Evolutionary conservation across 2,797 vertebrate genomes (phyloP).

Genomic region (Phalanger gymnotis): DNA sequence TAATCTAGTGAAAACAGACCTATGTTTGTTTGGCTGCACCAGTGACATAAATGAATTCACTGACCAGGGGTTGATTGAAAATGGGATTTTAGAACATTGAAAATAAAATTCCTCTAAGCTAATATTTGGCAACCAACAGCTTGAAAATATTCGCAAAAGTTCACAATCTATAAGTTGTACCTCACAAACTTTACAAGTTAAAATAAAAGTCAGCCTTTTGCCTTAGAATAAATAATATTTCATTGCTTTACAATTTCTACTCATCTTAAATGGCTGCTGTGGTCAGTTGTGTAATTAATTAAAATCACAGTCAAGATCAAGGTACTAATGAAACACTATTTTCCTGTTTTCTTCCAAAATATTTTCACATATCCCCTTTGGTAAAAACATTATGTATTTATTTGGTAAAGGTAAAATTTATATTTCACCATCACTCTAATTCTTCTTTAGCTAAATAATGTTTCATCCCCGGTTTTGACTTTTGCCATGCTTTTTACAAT

Average conservation of each 20-base stretch:
- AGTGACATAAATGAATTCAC: conserved; percentile 36
- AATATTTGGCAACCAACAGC: conserved; percentile 37
- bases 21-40: conserved; percentile 14
- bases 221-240: not conserved
- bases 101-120: conserved; percentile 59
- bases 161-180: conserved; percentile 14
- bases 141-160: conserved; percentile 50
- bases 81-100: conserved; percentile 42
- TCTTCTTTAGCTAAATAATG: conserved; percentile 36
- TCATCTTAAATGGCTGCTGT: conserved; percentile 21
- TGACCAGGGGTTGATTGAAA: conserved; percentile 15
- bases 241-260: conserved; percentile 37
- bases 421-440: conserved; percentile 10
- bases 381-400: conserved; percentile 38
- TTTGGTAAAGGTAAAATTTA: not conserved
- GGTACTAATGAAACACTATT: conserved; percentile 24
- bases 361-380: conserved; percentile 42
- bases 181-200: conserved; percentile 1
- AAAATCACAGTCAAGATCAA: conserved; percentile 34
- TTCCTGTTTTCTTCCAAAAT: conserved; percentile 59
- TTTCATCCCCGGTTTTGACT: conserved; percentile 64
- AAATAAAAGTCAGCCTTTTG: conserved; percentile 31
- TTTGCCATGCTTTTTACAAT: conserved; percentile 55
- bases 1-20: conserved; percentile 26
- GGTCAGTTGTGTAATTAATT: conserved; percentile 36